Percentiles rank a stretch among this genome's conserved stretches.
Conservation (phyloP, 2,113 vertebrate genomes). For the Calypte anna region DNA sequence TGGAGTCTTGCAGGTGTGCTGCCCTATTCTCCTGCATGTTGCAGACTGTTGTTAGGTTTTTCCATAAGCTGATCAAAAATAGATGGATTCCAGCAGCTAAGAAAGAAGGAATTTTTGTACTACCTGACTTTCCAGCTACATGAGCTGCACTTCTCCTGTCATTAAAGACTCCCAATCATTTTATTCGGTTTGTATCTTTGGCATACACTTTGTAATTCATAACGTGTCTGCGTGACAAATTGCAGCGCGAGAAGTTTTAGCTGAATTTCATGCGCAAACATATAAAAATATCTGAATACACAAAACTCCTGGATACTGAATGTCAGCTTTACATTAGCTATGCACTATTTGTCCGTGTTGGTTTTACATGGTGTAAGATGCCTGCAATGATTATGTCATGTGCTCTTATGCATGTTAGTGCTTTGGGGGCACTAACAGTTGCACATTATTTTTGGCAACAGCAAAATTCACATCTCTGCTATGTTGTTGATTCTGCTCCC, state of each 20-base stretch:
- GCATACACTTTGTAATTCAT: background rate
- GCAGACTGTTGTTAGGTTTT: background rate
- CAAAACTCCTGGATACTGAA: background rate
- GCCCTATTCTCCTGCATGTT: background rate
- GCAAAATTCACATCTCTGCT: conserved; percentile 16
- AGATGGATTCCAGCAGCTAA: background rate
- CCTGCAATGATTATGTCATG: background rate
- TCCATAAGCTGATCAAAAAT: background rate
- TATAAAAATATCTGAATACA: background rate
- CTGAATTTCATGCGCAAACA: background rate
- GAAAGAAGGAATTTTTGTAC: background rate
- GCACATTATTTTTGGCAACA: background rate
- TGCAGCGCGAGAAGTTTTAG: background rate
- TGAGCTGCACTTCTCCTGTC: background rate
- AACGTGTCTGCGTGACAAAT: background rate
- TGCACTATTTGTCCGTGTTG: background rate
- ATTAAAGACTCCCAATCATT: background rate
- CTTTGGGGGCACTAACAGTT: background rate
- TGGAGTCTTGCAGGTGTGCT: conserved; percentile 52
- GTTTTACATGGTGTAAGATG: background rate
- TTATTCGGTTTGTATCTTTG: background rate
- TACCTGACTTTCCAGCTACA: background rate
- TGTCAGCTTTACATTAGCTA: background rate
- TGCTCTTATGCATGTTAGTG: background rate
- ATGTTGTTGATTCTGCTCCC: background rate